phyloP scores from a whole-genome alignment of 2,888 invertebrate species.

The Mythimna pallens region DNA sequence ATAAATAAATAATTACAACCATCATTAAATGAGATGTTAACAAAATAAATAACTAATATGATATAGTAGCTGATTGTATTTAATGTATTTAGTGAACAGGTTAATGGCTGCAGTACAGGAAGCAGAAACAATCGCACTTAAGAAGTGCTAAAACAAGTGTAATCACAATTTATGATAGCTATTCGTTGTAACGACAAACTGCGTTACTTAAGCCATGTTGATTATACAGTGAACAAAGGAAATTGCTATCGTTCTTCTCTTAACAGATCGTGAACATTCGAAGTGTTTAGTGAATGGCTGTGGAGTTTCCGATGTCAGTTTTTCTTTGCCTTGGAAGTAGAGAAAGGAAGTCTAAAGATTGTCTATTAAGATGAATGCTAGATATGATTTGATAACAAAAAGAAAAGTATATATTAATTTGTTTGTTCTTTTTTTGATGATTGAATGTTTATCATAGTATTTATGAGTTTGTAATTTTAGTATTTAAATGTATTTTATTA shows the following conservation, averaged over 20 bases:
- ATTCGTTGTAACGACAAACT: slow-evolving; percentile 43
- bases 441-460: too few species aligned
- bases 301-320: slow-evolving; percentile 2
- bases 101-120: background rate
- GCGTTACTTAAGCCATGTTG: slow-evolving; percentile 25
- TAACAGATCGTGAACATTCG: slow-evolving; percentile 35
- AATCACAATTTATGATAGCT: slow-evolving; percentile 40
- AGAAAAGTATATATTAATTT: too few species aligned
- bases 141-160: slow-evolving; percentile 12
- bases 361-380: background rate
- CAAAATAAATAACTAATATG: too few species aligned
- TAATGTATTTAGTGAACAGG: background rate
- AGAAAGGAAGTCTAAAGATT: background rate
- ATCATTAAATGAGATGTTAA: too few species aligned
- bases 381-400: too few species aligned
- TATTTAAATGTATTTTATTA: too few species aligned
- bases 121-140: slow-evolving; percentile 24
- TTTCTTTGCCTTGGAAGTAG: background rate
- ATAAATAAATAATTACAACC: too few species aligned
- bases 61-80: background rate
- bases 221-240: slow-evolving; percentile 44
- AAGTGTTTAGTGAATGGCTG: slow-evolving; percentile 13
- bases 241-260: slow-evolving; percentile 37
- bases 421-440: too few species aligned
- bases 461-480: too few species aligned